Conservation (phyloP, 2,888 invertebrate species). For the Frankliniella intonsa region DNA sequence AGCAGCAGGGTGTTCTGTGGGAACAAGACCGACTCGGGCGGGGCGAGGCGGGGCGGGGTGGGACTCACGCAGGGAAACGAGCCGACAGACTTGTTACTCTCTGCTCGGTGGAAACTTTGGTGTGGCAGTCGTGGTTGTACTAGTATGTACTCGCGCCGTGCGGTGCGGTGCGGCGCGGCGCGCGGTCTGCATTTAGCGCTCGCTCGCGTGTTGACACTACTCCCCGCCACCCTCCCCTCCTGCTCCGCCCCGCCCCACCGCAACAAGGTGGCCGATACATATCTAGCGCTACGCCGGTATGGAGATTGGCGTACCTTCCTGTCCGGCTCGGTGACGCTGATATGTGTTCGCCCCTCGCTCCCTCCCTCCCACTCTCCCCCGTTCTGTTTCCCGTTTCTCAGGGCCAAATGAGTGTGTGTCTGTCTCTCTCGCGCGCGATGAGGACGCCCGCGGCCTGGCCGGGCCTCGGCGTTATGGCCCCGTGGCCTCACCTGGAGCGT, state of each 20-base stretch:
- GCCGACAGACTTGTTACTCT: not conserved
- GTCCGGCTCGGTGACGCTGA: not conserved
- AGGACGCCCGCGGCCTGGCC: not conserved
- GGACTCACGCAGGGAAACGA: not conserved
- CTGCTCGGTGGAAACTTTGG: not conserved
- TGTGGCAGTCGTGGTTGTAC: not conserved
- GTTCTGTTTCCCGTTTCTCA: no score
- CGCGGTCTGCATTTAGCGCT: conserved; percentile 4
- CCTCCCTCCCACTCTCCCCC: not conserved
- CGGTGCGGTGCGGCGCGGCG: not conserved
- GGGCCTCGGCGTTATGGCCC: not conserved
- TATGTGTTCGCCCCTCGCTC: not conserved
- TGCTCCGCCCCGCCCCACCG: not conserved
- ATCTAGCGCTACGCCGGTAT: not conserved
- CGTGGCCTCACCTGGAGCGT: not conserved
- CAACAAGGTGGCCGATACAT: conserved; percentile 8
- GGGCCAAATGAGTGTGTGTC: no score
- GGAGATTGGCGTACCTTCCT: not conserved
- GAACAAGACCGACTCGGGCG: not conserved
- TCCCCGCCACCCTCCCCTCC: not conserved
- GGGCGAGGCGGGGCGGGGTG: not conserved
- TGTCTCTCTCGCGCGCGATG: not conserved
- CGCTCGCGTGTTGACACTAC: not conserved
- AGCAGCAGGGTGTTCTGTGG: not conserved
- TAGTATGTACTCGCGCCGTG: no score